Percentiles rank a stretch among this genome's conserved stretches.
Conservation (phyloP, 2,888 invertebrate species). For the Phyllotreta striolata region DNA sequence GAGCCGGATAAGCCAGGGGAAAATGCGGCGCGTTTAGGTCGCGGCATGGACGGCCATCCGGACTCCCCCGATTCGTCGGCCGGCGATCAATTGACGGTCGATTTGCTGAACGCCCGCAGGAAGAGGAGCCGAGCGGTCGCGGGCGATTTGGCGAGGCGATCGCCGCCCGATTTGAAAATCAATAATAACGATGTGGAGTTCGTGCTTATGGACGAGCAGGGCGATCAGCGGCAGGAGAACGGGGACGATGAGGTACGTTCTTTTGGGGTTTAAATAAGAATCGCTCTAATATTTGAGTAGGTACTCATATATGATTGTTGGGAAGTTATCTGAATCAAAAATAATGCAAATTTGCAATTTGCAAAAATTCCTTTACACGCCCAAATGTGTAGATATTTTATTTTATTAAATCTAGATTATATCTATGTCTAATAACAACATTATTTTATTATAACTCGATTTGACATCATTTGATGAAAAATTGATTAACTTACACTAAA, state of each 20-base stretch:
- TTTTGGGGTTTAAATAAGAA: background rate
- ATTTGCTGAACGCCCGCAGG: slow-evolving; percentile 38
- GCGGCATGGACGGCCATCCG: slow-evolving; percentile 57
- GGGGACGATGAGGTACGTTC: slow-evolving; percentile 59
- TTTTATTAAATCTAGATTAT: no score
- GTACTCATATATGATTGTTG: no score
- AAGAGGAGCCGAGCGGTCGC: slow-evolving; percentile 35
- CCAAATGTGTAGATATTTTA: no score
- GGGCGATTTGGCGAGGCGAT: slow-evolving; percentile 35
- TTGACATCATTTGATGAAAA: no score
- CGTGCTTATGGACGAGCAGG: slow-evolving; percentile 61
- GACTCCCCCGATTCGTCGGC: slow-evolving; percentile 61
- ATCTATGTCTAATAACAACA: no score
- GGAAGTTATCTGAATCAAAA: no score
- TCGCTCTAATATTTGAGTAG: no score
- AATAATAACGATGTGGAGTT: slow-evolving; percentile 63
- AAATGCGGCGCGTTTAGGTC: slow-evolving; percentile 44
- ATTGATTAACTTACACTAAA: no score
- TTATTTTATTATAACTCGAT: no score
- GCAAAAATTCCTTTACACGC: no score
- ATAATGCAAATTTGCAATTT: no score
- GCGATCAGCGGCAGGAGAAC: slow-evolving; percentile 52
- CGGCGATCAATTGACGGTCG: slow-evolving; percentile 57
- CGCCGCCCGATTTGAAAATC: slow-evolving; percentile 54
- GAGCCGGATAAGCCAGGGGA: background rate